A percentile compares a stretch with the other conserved stretches of the same genome.
phyloP scores from a whole-genome alignment of 2,888 invertebrate genomes.

The Eurytoma californica region DNA sequence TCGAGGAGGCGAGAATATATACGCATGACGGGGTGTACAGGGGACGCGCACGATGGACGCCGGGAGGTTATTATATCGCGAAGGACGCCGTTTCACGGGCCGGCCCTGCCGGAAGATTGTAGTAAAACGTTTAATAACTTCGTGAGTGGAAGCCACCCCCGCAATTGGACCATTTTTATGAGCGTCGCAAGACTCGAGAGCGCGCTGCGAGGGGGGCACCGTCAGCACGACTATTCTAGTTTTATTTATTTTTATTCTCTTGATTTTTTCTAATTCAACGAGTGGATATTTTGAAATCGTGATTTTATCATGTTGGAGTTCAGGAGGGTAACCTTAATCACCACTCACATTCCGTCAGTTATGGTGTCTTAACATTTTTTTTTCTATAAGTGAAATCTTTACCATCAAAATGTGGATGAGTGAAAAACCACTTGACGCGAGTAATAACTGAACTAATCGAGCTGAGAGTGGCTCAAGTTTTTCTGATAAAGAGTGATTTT shows the following conservation, averaged over 20 bases:
- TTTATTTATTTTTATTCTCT: conserved; percentile 25
- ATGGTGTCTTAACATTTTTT: no score
- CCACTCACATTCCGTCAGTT: no score
- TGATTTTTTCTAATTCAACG: not conserved
- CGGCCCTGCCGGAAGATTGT: conserved; percentile 52
- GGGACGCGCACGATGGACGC: not conserved
- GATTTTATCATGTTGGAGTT: no score
- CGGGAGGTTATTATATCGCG: conserved; percentile 29
- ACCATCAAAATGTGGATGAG: no score
- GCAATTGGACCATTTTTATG: conserved; percentile 38
- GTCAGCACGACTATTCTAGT: conserved; percentile 35
- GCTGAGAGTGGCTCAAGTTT: no score
- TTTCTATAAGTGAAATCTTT: no score
- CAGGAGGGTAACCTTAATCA: no score
- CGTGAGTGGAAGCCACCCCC: conserved; percentile 51
- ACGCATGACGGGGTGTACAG: not conserved
- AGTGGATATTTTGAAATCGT: no score
- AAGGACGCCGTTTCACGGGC: conserved; percentile 15
- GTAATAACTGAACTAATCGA: no score
- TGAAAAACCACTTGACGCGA: no score
- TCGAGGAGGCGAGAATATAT: not conserved
- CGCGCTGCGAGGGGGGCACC: not conserved
- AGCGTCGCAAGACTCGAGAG: conserved; percentile 26
- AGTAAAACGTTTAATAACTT: conserved; percentile 64
- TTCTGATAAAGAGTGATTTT: no score